These are phyloP conservation scores for Drosophila nasuta DNA, from an alignment of 1,140 invertebrate genomes.

Conservation along the genomic window DNA sequence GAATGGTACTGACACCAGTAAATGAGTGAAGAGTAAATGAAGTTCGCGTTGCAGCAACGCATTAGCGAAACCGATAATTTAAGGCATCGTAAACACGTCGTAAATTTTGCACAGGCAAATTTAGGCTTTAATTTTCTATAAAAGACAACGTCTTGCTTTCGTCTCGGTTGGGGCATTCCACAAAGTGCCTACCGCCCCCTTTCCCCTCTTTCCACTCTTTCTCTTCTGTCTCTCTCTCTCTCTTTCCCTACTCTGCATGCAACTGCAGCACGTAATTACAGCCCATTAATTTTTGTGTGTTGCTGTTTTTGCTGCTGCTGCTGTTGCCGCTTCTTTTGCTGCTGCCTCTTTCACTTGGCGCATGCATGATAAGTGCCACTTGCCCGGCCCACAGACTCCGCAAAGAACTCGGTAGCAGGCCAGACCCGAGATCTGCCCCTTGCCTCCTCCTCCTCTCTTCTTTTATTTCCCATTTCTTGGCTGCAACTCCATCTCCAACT, in stretches of 20 bases:
- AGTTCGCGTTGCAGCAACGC: conserved; percentile 65
- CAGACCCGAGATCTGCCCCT: background rate
- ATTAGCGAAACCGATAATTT: conserved; percentile 77
- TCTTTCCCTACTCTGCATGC: background rate
- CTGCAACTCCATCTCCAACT: conserved; percentile 1
- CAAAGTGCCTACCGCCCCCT: background rate
- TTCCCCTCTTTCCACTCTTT: background rate
- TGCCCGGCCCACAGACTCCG: conserved; percentile 50
- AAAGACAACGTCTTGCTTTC: conserved; percentile 39
- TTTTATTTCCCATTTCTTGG: conserved; percentile 46
- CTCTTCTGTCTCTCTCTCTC: background rate
- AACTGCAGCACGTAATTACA: conserved; percentile 66
- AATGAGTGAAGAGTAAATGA: conserved; percentile 42
- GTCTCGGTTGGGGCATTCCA: conserved; percentile 36
- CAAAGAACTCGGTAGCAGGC: conserved; percentile 6
- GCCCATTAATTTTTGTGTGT: conserved; percentile 66
- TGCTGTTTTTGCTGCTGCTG: conserved; percentile 27
- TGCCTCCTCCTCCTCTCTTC: background rate
- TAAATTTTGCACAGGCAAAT: conserved; percentile 74
- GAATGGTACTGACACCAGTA: conserved; percentile 13
- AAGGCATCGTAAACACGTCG: conserved; percentile 78
- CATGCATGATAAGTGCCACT: conserved; percentile 73
- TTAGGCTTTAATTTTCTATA: conserved; percentile 69
- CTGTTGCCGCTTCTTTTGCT: background rate
- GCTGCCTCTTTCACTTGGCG: conserved; percentile 59